Conservation (phyloP, 2,888 invertebrate genomes). For the Eudasyphora cyanicolor region DNA sequence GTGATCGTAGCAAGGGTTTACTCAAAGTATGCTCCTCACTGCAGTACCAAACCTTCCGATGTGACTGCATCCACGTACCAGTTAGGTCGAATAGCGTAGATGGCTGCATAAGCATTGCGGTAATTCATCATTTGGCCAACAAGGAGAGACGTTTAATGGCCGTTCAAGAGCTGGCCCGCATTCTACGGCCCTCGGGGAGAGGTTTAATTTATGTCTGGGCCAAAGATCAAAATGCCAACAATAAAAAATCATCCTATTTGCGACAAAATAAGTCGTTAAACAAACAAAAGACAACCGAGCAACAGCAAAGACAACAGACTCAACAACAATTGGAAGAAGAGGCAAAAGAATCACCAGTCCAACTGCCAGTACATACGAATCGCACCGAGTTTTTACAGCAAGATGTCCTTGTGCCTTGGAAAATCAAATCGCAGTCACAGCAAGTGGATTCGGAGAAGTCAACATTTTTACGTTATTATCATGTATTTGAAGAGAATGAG, state of each 20-base stretch:
- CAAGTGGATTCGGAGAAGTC: slow-evolving; percentile 74
- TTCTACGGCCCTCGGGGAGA: slow-evolving; percentile 87
- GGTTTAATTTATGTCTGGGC: slow-evolving; percentile 98
- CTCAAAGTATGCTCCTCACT: slow-evolving; percentile 83
- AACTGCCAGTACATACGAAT: slow-evolving; percentile 91
- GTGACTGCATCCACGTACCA: slow-evolving; percentile 89
- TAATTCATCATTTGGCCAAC: slow-evolving; percentile 96
- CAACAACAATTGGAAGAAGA: slow-evolving; percentile 66
- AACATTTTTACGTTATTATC: slow-evolving; percentile 92
- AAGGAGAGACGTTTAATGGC: slow-evolving; percentile 88
- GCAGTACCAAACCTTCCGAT: slow-evolving; percentile 86
- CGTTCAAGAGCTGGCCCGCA: slow-evolving; percentile 87
- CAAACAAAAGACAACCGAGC: slow-evolving; percentile 78
- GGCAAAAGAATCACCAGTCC: slow-evolving; percentile 64
- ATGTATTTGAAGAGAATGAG: slow-evolving; percentile 94
- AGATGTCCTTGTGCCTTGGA: slow-evolving; percentile 98
- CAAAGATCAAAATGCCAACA: slow-evolving; percentile 87
- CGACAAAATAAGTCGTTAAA: slow-evolving; percentile 83
- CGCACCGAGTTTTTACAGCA: slow-evolving; percentile 93
- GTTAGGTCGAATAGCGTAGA: slow-evolving; percentile 87
- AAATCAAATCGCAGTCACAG: slow-evolving; percentile 79
- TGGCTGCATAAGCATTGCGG: slow-evolving; percentile 95
- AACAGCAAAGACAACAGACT: slow-evolving; percentile 73
- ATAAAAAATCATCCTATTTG: slow-evolving; percentile 86
- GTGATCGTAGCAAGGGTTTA: slow-evolving; percentile 89